Evolutionary conservation across 2,797 vertebrate species (phyloP).

Genomic region (Megalops cyprinoides): DNA sequence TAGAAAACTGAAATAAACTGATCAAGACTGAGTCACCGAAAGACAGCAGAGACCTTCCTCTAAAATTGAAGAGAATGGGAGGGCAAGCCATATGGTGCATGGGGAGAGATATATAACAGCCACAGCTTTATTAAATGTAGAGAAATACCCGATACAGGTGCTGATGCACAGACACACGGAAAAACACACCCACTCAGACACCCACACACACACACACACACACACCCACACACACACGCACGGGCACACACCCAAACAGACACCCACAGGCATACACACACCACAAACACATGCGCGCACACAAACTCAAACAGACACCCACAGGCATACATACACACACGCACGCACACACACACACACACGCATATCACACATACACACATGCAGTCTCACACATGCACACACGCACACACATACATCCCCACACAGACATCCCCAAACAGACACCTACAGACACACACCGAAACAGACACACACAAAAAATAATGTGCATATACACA

Average conservation of each 20-base stretch:
- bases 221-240: neutral
- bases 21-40: neutral
- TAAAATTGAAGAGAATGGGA: constrained; percentile 11
- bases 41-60: neutral
- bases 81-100: neutral
- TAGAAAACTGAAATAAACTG: no score
- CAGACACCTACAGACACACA: no score
- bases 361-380: no score
- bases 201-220: neutral
- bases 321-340: no score
- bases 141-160: constrained; percentile 13
- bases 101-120: constrained; percentile 10
- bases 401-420: no score
- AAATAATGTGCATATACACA: no score
- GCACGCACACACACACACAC: no score
- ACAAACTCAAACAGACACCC: no score
- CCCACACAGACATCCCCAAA: no score
- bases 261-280: neutral
- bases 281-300: no score
- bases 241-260: neutral
- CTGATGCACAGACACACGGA: neutral
- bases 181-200: constrained; percentile 11
- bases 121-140: constrained; percentile 25
- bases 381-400: no score
- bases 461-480: no score